phyloP scores from a whole-genome alignment of 1,140 invertebrate genomes.

The Plodia interpunctella region DNA sequence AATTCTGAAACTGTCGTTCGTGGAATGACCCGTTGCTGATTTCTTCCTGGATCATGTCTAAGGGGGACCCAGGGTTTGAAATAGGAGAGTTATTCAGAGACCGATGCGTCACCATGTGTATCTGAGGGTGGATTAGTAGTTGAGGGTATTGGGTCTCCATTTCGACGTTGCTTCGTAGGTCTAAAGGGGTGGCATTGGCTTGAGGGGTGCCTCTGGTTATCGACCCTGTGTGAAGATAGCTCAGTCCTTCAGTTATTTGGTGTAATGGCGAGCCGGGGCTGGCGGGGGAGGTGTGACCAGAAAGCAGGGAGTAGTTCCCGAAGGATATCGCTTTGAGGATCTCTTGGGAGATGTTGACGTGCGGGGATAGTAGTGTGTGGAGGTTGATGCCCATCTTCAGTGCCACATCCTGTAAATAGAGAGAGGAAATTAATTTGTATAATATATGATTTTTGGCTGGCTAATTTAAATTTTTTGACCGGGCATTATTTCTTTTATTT shows the following conservation, averaged over 20 bases:
- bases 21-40: constrained; percentile 72
- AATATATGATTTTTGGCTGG: too few species aligned
- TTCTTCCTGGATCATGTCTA: constrained; percentile 94
- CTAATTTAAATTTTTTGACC: too few species aligned
- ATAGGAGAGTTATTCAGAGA: constrained; percentile 80
- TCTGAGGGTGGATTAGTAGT: constrained; percentile 58
- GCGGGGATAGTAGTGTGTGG: constrained; percentile 40
- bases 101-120: constrained; percentile 71
- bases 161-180: constrained; percentile 66
- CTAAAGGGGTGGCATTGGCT: constrained; percentile 69
- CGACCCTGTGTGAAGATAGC: constrained; percentile 82
- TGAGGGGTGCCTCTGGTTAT: constrained; percentile 85
- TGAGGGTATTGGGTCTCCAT: constrained; percentile 57
- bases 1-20: constrained; percentile 31
- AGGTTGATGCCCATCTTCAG: constrained; percentile 58
- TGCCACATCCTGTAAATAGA: constrained; percentile 47
- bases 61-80: constrained; percentile 80
- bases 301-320: constrained; percentile 38
- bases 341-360: constrained; percentile 51
- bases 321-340: constrained; percentile 45
- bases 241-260: constrained; percentile 78
- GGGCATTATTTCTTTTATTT: too few species aligned
- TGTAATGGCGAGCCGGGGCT: constrained; percentile 61
- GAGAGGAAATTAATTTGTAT: too few species aligned
- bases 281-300: constrained; percentile 50